Evolutionary conservation across 2,888 invertebrate genomes (phyloP), one percentile per base, ranked within the genome.

Genomic region (Platerodrilus igneus): DNA sequence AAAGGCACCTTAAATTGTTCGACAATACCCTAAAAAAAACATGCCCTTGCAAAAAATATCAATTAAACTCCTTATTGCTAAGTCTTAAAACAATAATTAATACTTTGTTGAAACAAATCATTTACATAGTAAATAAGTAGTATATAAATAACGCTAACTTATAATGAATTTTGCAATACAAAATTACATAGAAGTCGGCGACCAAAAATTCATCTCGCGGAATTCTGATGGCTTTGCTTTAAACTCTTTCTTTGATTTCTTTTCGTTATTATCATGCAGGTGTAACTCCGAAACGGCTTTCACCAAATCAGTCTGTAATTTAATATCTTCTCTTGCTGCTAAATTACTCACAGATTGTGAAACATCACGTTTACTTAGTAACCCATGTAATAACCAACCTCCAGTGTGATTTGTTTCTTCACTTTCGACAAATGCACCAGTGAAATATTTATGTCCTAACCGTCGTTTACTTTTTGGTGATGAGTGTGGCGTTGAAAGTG

Each of bases 131-230:
- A n/a, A n/a, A n/a, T n/a, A n/a, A n/a, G n/a, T n/a, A n/a, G n/a
- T n/a, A n/a, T n/a, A n/a, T n/a, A n/a, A n/a, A n/a, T n/a, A n/a
- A n/a, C n/a, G n/a, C n/a, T n/a, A n/a, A n/a, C n/a, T n/a, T n/a
- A n/a, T n/a, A n/a, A n/a, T n/a, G n/a, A n/a, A n/a, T n/a, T n/a
- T n/a, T n/a, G n/a, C n/a, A 18, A 11, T 20, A 2, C 14, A 22
- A 16, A 13, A 25, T 67, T 76, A 87, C 86, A 86, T 86, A 1
- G 86, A 86, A 5, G 86, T 86, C 0, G 87, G 87, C 4, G 86
- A 84, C 85, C 85, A 86, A 69, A 86, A 87, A 66, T 87, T 87
- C 81, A 87, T 82, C 67, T 87, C 87, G 27, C 86, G 68, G 8
- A 86, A 68, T 59, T 86, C 85, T 0, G 85, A 81, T 1, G 82